Base-by-base conservation (phyloP, 2,113 vertebrate genomes). In the Ramphastos sulfuratus region DNA sequence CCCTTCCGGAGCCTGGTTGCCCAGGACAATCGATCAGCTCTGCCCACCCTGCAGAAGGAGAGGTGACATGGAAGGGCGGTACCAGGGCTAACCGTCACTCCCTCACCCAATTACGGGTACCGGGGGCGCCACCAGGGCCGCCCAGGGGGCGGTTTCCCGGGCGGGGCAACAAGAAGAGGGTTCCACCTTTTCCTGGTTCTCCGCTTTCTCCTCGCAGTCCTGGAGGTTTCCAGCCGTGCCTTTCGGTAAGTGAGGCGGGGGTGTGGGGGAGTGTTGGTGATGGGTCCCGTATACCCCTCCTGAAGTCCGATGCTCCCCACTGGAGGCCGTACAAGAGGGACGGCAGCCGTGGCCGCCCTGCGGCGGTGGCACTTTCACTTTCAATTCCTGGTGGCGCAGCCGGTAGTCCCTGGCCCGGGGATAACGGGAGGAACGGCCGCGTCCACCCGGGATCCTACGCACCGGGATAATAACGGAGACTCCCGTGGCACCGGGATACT, bases 201-300 rank as follows among this genome's bases (percentile, higher is more conserved):
- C 48, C 33, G 1, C 30, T n/a, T 23, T 6, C 19, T 42, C 10
- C 33, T 6, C 19, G 54, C 50, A 11, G 28, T 4, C 9, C 19
- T 72, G 19, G 16, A 9, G 64, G 9, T 5, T 11, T 19, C 13
- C 20, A 7, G 46, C 35, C 2, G 59, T 4, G 4, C 9, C 18
- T 25, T 3, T 13, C 27, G 79, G 81, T 82, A 61, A 76, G 83
- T 72, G 72, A 5, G 28, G 30, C 1, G 4, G 17, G 27, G 17
- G 6, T 1, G 4, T 1, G 4, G 17, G 27, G 17, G 6, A 6
- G 16, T 1, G n/a, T 31, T 3, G 25, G 5, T 5, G 1, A 8
- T 2, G 50, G 55, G 20, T 12, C 10, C 50, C 9, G 10, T 7
- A 2, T 11, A 8, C 12, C 33, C 14, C 6, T 39, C 20, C 28